Base-by-base conservation (phyloP, 2,888 invertebrate species). In the Andrena marginata region DNA sequence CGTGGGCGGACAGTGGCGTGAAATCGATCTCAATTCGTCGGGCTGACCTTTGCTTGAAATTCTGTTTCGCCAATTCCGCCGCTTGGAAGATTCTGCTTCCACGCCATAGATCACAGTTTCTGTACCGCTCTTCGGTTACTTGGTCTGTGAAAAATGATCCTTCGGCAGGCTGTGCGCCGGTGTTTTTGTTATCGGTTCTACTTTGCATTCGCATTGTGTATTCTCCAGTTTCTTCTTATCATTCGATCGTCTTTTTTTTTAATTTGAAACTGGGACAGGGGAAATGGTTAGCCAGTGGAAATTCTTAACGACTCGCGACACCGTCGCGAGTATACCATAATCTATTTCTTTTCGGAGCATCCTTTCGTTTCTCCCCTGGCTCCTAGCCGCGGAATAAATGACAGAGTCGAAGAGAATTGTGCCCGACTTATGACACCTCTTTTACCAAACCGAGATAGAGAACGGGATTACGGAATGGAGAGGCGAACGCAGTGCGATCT, bases 21-120 rank as follows among this genome's bases (percentile, higher is more conserved):
- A 68, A 74, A 78, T 78, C 78, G 75, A 78, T 78, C 74, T 74
- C 62, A 62, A 68, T 63, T 48, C 56, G n/a, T 42, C 60, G 23
- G 13, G 13, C 10, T 73, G 67, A n/a, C 35, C 29, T 69, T 69
- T 26, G 29, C 13, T 6, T 20, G 33, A 13, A 29, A 26, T 60
- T 48, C 29, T 13, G 59, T 48, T 20, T 29, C 56, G 33, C 26
- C 23, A 8, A 20, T 42, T 63, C n/a, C 13, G 35, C 33, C 42
- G 63, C 23, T 56, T 10, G 23, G 23, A 56, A 10, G 56, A 56
- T 26, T 56, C 42, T 16, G 42, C 4, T 42, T 16, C 42, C 42
- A 42, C 42, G 42, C 42, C 42, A 16, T 16, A 16, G 42, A 42
- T 42, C 42, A 2, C 8, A 42, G 16, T 56, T 26, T 26, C 56